phyloP scores from a whole-genome alignment of 2,113 vertebrate genomes.

The Melospiza melodia region DNA sequence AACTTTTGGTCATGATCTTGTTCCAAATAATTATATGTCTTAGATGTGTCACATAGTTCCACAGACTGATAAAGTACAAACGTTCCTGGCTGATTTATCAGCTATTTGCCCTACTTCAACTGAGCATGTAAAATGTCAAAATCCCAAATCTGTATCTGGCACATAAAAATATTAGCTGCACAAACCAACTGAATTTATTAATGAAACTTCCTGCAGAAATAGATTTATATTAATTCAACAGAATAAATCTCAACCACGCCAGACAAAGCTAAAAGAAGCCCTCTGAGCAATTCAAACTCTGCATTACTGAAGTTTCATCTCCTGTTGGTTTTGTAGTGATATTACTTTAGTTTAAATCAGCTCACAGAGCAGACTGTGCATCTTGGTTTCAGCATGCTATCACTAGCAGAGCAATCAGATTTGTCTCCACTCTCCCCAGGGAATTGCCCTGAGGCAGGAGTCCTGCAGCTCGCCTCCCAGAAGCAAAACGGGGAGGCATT shows the following conservation, averaged over 20 bases:
- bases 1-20: neutral
- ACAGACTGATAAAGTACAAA: neutral
- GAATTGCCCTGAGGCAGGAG: neutral
- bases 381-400: neutral
- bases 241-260: neutral
- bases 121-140: neutral
- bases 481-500: neutral
- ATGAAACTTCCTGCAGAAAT: neutral
- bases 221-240: neutral
- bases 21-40: neutral
- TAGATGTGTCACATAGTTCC: neutral
- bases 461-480: neutral
- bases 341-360: neutral
- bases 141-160: neutral
- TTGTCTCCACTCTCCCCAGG: neutral
- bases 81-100: neutral
- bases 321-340: rapidly evolving
- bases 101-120: neutral
- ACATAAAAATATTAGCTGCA: neutral
- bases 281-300: neutral
- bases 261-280: neutral
- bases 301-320: neutral
- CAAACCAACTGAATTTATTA: neutral
- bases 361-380: rapidly evolving
- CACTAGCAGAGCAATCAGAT: neutral